Percentiles rank a stretch among this genome's conserved stretches.
These are phyloP conservation scores for Eupleurogrammus muticus DNA, from an alignment of 2,797 vertebrate species.

Conservation along the genomic window DNA sequence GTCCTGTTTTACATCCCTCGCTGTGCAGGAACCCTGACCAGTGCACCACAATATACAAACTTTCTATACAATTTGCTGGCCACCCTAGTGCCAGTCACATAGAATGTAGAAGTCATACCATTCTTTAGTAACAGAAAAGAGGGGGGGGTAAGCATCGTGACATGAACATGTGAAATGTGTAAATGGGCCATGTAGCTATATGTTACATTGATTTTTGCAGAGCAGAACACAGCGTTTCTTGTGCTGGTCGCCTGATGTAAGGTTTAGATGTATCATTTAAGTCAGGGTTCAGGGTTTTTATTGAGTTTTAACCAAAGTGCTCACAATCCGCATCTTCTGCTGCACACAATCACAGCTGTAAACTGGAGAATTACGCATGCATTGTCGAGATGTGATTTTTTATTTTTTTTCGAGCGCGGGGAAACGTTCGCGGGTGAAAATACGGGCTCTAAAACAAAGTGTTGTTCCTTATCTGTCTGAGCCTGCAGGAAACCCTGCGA, in stretches of 20 bases:
- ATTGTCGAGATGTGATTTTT: constrained; percentile 46
- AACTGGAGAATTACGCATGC: constrained; percentile 7
- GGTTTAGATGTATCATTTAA: not conserved
- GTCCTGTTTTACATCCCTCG: not conserved
- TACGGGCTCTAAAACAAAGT: constrained; percentile 78
- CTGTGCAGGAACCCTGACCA: not conserved
- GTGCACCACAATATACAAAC: not conserved
- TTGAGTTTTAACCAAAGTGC: constrained; percentile 1
- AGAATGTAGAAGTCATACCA: too few relatives aligned
- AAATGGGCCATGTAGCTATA: too few relatives aligned
- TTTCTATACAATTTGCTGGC: too few relatives aligned
- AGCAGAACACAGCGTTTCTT: not conserved
- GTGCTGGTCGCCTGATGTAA: not conserved
- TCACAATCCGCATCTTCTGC: constrained; percentile 15
- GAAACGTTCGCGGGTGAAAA: constrained; percentile 73
- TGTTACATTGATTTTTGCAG: too few relatives aligned
- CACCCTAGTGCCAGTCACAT: too few relatives aligned
- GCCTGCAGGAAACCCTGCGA: constrained; percentile 80
- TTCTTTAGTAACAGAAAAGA: too few relatives aligned
- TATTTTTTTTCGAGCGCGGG: constrained; percentile 56
- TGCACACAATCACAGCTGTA: constrained; percentile 23
- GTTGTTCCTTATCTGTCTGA: constrained; percentile 80
- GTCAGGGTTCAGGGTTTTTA: not conserved
- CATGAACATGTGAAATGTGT: too few relatives aligned
- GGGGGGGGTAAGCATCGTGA: too few relatives aligned